Evolutionary conservation across 1,140 invertebrate genomes (phyloP).

Genomic region (Bombus haemorrhoidalis): DNA sequence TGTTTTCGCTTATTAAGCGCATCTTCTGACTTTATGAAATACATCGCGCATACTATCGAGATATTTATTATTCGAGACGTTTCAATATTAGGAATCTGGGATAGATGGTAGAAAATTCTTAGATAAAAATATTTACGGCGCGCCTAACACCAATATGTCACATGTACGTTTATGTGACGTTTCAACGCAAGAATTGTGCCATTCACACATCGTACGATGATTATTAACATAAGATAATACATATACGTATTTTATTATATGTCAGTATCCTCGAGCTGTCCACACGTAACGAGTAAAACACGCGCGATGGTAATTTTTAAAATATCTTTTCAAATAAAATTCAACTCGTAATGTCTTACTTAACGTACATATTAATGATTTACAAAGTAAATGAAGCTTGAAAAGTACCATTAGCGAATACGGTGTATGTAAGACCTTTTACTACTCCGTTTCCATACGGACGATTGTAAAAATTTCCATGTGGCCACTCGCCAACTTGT

Average conservation of each 20-base stretch:
- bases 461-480: background rate
- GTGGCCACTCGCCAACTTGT: background rate
- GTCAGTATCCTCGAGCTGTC: too few relatives aligned
- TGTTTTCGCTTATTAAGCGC: background rate
- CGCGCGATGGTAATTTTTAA: background rate
- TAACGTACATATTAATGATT: background rate
- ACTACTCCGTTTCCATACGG: background rate
- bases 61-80: background rate
- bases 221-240: too few relatives aligned
- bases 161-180: background rate
- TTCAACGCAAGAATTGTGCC: too few relatives aligned
- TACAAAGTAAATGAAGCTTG: background rate
- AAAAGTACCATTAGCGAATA: background rate
- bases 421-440: background rate
- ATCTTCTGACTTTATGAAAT: background rate
- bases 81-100: background rate
- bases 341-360: background rate
- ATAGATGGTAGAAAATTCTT: background rate
- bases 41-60: background rate
- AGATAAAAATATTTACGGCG: background rate
- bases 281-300: too few relatives aligned
- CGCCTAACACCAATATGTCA: conserved; percentile 34
- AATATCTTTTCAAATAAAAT: background rate
- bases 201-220: too few relatives aligned
- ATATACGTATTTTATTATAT: too few relatives aligned